Conservation (phyloP, 1,140 invertebrate species). For the Thereuonema tuberculata region DNA sequence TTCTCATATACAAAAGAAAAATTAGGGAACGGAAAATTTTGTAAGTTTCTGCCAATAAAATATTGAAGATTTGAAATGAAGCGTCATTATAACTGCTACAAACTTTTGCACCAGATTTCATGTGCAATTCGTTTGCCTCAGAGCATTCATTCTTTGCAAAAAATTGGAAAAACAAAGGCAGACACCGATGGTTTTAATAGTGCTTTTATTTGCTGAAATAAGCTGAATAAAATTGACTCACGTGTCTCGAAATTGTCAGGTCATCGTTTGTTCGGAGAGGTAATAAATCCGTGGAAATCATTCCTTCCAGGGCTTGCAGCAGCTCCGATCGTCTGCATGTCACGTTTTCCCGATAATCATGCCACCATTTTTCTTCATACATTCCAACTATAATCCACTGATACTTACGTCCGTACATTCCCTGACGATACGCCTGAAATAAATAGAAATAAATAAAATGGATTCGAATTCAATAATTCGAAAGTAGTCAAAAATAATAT, state of each 20-base stretch:
- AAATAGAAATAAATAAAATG: conserved; percentile 11
- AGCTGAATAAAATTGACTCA: conserved; percentile 41
- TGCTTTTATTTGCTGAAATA: too few relatives aligned
- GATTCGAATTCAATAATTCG: background rate
- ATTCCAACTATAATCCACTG: conserved; percentile 93
- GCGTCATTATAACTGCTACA: too few relatives aligned
- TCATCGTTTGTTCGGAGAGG: conserved; percentile 55
- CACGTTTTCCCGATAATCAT: conserved; percentile 25
- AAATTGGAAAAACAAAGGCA: too few relatives aligned
- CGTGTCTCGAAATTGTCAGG: conserved; percentile 77
- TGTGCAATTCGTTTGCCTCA: too few relatives aligned
- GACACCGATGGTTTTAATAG: too few relatives aligned
- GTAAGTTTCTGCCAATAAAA: too few relatives aligned
- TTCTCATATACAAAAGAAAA: too few relatives aligned
- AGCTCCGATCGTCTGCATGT: conserved; percentile 62
- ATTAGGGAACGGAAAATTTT: too few relatives aligned
- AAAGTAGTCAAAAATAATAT: background rate
- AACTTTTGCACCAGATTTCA: too few relatives aligned
- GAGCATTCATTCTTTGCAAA: too few relatives aligned
- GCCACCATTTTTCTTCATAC: conserved; percentile 62
- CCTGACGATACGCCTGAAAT: conserved; percentile 43
- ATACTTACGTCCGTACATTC: conserved; percentile 77
- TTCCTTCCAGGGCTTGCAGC: conserved; percentile 67
- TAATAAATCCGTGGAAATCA: conserved; percentile 72
- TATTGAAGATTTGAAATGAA: too few relatives aligned